These are phyloP conservation scores for Heliothis virescens DNA, from an alignment of 1,140 invertebrate genomes.

Conservation along the genomic window DNA sequence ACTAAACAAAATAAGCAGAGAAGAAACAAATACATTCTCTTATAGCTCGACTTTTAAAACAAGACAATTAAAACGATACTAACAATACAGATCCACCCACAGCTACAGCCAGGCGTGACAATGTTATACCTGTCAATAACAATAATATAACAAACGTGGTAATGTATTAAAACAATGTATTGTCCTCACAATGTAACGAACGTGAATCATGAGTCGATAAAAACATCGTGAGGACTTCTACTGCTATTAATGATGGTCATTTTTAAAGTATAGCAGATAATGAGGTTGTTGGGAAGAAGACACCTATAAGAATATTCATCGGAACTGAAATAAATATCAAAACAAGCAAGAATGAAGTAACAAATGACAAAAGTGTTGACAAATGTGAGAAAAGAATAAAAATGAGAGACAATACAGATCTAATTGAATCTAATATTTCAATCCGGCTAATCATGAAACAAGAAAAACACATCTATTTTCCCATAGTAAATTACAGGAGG, in stretches of 20 bases:
- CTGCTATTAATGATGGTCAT: neutral
- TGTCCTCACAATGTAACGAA: neutral
- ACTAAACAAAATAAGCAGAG: neutral
- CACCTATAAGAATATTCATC: too few relatives aligned
- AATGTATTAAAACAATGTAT: slow-evolving; percentile 22
- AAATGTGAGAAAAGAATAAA: too few relatives aligned
- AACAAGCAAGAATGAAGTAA: neutral
- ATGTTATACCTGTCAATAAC: neutral
- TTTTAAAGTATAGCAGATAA: neutral
- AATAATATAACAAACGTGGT: slow-evolving; percentile 17
- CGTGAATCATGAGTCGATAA: slow-evolving; percentile 10
- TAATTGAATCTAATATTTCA: too few relatives aligned
- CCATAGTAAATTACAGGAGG: neutral
- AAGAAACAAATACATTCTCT: neutral
- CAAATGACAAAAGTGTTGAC: too few relatives aligned
- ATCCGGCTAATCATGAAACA: too few relatives aligned
- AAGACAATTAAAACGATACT: too few relatives aligned
- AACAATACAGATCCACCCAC: neutral
- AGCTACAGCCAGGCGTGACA: neutral
- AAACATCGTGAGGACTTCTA: slow-evolving; percentile 5
- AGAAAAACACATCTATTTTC: slow-evolving; percentile 2
- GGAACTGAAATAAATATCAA: neutral
- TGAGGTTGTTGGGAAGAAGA: too few relatives aligned
- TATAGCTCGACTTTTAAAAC: too few relatives aligned
- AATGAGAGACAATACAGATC: too few relatives aligned